phyloP scores from a whole-genome alignment of 2,888 invertebrate species.

The Erpobdella octoculata region DNA sequence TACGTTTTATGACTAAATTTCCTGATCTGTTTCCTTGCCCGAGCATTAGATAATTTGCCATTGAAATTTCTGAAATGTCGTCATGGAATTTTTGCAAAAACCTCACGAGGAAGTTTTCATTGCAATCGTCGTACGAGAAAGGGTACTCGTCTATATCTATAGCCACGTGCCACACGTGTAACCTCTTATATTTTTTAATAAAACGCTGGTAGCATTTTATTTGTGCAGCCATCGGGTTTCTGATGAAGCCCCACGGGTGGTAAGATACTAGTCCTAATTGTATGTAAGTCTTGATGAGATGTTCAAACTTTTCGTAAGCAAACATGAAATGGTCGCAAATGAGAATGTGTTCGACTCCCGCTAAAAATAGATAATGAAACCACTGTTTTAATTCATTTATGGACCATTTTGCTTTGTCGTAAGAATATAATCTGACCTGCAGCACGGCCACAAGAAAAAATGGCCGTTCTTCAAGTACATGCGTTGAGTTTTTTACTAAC shows the following conservation, averaged over 20 bases:
- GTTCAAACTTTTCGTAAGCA: conserved; percentile 27
- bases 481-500: background rate
- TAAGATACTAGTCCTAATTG: conserved; percentile 33
- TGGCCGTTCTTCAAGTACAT: background rate
- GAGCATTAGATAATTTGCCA: conserved; percentile 39
- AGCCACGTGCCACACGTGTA: conserved; percentile 37
- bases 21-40: conserved; percentile 35
- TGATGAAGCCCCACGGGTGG: conserved; percentile 29
- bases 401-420: conserved; percentile 35
- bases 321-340: conserved; percentile 35
- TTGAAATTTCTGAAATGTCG: conserved; percentile 31
- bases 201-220: conserved; percentile 38
- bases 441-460: conserved; percentile 22
- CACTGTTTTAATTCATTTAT: conserved; percentile 35
- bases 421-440: conserved; percentile 31
- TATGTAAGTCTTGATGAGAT: conserved; percentile 26
- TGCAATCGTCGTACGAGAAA: conserved; percentile 33
- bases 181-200: conserved; percentile 27
- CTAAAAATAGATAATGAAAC: conserved; percentile 35
- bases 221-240: conserved; percentile 37
- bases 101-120: conserved; percentile 35
- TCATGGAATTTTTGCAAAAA: conserved; percentile 30
- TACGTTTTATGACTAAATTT: conserved; percentile 36
- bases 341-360: conserved; percentile 34
- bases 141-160: conserved; percentile 41